Evolutionary conservation across 1,140 invertebrate species (phyloP), one percentile per base, ranked within the genome.

Genomic region (Eumeta japonica): DNA sequence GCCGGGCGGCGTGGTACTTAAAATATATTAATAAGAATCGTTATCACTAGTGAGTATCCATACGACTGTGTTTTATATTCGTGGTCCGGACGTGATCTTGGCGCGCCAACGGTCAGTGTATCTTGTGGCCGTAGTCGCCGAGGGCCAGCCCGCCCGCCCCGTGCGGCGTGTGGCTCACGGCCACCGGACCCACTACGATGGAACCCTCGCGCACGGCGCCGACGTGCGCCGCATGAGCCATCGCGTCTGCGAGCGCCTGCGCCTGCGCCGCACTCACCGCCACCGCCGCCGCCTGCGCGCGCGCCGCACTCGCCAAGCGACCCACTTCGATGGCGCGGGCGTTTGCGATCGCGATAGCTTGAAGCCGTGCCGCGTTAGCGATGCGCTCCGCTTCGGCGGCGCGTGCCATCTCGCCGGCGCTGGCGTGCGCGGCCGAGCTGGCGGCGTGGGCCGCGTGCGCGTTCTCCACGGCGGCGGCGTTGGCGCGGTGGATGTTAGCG

Each of bases 311-410:
- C 3, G 65, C 68, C 28, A 72, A 67, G 17, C 62, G 62, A 1
- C 62, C 56, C 0, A 63, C 67, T 39, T 68, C 67, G 1, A 65
- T 47, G 13, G 67, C 64, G 16, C 67, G 57, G 1, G 67, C 53
- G 44, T 72, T 68, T 15, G 65, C 62, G 24, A 68, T 65, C 12
- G 65, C 65, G 12, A 62, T 53, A 17, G 65, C 68, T 33, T 73
- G 63, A 0, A 63, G 52, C 14, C 65, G 63, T 3, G 65, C 68
- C 3, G 65, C 63, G 36, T 70, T 64, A 10, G 68, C 68, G 9
- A 62, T 38, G 7, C 65, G 62, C 35, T 62, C 63, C n/a, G 58
- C 58, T 40, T 73, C 58, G 4, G 41, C 54, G 11, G 68, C 68
- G 27, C 68, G 65, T 4, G 54, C 61, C 3, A 62, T 38, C 24